Base-by-base conservation (phyloP, 2,797 vertebrate genomes). In the Xiphophorus birchmanni region DNA sequence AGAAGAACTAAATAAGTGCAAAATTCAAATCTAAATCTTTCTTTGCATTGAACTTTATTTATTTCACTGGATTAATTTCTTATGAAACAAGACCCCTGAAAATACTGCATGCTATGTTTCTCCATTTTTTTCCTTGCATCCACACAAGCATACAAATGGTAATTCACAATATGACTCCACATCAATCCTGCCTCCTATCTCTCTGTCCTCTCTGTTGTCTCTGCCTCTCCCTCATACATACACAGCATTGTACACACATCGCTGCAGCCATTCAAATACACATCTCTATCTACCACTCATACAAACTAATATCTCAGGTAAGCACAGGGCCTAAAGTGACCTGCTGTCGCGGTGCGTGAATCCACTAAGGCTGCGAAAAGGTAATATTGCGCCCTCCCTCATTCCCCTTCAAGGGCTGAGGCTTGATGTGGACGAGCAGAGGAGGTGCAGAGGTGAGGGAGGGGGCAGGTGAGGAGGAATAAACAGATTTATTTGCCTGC, bases 401-500 rank as follows among this genome's bases (percentile, higher is more conserved):
- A 44, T 75, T 81, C 90, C 74, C 84, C 88, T 90, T 85, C 87
- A 85, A 86, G 88, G 87, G 86, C 73, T 90, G 91, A 87, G 89
- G 85, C 42, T 50, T 85, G 91, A 90, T 91, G 92, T 91, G 87
- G 91, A 91, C 85, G 86, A 90, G 90, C 83, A 74, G 54, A 85
- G 85, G 89, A 83, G 84, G 90, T 82, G 84, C 82, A 82, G 89
- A 84, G 89, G 83, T 83, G 83, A 82, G 83, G 86, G 85, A 83
- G 86, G 85, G 85, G 85, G 89, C 84, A 84, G 87, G 90, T 90
- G 91, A 93, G 86, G 89, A 93, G 97, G 95, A 95, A 95, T 97
- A 96, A 96, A 97, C 95, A 94, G 93, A 95, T 97, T 95, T 96
- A 96, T 97, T 97, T 96, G 92, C 94, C 94, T 95, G 93, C 91